Evolutionary conservation across 2,888 invertebrate genomes (phyloP), one percentile per base, ranked within the genome.

Genomic region (Holacanthella duospinosa): DNA sequence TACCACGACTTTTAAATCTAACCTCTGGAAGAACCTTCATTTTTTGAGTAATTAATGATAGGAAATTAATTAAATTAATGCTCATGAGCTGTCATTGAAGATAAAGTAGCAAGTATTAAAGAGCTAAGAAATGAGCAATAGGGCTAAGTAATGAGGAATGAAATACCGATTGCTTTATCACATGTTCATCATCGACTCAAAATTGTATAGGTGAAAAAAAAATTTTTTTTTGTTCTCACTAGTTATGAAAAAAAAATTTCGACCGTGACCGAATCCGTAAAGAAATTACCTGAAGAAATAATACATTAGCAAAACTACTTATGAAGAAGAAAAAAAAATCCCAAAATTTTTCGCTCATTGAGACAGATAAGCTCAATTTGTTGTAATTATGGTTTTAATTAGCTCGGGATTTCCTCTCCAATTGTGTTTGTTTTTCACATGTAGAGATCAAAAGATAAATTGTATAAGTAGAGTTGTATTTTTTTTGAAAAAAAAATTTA

Each of bases 261-360:
- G 48, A 48, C 48, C 48, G n/a, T 48, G 48, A 48, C 48, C 48
- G 21, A 48, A 48, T 48, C 48, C 48, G 48, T 21, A 48, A 48
- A 48, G 21, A 48, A 9, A n/a, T n/a, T 9, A 21, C n/a, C n/a
- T 48, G n/a, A 4, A 48, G 21, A n/a, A 48, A 4, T n/a, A 48
- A 48, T 21, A 21, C 19, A 9, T 48, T 36, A 36, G 36, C 36
- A 36, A 36, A n/a, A 36, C 36, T 16, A 36, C 6, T 36, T 36
- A 6, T 36, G 36, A 6, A 36, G 36, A 12, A 36, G 9, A 36
- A 12, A 6, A 36, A 6, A 36, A 12, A 12, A 16, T 16, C 36
- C 6, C 16, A 36, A 36, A 6, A 6, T 36, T 36, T 36, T 36
- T 12, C 9, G 16, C 36, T 36, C 16, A 16, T 36, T 36, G 36